Evolutionary conservation across 2,113 vertebrate genomes (phyloP), one percentile per base, ranked within the genome.

Genomic region (Greenwoodochromis staneri): DNA sequence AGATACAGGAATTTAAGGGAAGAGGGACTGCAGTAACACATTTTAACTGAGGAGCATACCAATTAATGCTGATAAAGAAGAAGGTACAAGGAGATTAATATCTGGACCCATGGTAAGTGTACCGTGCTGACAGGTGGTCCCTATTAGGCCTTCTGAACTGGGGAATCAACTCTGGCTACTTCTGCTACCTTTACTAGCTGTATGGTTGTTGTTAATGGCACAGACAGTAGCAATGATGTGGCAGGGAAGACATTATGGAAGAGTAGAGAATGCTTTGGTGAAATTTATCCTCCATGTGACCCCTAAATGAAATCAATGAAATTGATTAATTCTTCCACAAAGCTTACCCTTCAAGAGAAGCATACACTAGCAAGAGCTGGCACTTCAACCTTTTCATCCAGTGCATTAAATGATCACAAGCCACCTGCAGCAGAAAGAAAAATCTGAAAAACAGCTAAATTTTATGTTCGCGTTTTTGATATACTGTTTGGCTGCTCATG

Each of bases 151-250:
- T 27, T 38, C 87, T 63, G 34, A 31, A 55, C 55, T 45, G 76
- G 36, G 55, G 40, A 81, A 76, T 85, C 83, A 66, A 85, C 83
- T 80, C 82, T 88, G 84, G 88, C 80, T 55, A 7, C 34, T 86
- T 80, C 85, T 80, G 88, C 82, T 78, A 94, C 86, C 78, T 81
- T 80, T 76, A 24, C 81, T 85, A 55, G 91, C 87, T 82, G 69
- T 89, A 88, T 83, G 78, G 83, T 49, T 87, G 88, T 45, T 86
- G 85, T 92, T 95, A 93, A 93, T 95, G 93, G 90, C 73, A 57
- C 80, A 55, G 59, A 36, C 80, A 19, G 36, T 47, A 45, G 66
- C 34, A 71, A 66, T 45, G 53, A 54, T 54, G 84, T 82, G 76
- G 82, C 76, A 89, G 47, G 40, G 34, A 53, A 80, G 51, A 76